phyloP scores from a whole-genome alignment of 2,888 invertebrate genomes.

The Agonopterix subpropinquella region DNA sequence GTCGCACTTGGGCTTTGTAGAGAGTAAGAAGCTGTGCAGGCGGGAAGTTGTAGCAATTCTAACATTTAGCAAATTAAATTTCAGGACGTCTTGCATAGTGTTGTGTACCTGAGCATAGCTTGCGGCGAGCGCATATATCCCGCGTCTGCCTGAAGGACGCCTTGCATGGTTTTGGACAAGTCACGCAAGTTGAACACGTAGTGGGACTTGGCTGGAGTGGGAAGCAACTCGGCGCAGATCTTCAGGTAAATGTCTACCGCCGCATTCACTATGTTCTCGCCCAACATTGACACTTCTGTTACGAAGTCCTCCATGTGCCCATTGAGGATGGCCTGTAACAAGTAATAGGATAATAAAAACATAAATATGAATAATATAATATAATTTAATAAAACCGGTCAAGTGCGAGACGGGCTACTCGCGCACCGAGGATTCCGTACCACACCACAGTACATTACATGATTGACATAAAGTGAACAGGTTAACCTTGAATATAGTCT shows the following conservation, averaged over 20 bases:
- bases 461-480: too few species aligned
- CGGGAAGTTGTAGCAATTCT: too few species aligned
- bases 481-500: constrained; percentile 82
- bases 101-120: constrained; percentile 78
- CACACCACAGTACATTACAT: too few species aligned
- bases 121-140: constrained; percentile 80
- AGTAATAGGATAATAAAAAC: not conserved
- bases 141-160: constrained; percentile 89
- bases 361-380: too few species aligned
- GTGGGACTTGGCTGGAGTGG: constrained; percentile 94
- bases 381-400: too few species aligned
- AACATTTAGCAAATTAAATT: not conserved
- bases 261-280: constrained; percentile 85
- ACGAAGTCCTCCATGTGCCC: constrained; percentile 89
- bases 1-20: too few species aligned
- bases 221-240: constrained; percentile 86
- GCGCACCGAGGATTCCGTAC: too few species aligned
- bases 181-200: constrained; percentile 95
- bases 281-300: constrained; percentile 78
- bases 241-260: constrained; percentile 89
- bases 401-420: too few species aligned
- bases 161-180: constrained; percentile 92
- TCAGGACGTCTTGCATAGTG: too few species aligned
- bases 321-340: constrained; percentile 77
- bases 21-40: too few species aligned